phyloP scores from a whole-genome alignment of 2,113 vertebrate genomes.

The Hemiscyllium ocellatum region DNA sequence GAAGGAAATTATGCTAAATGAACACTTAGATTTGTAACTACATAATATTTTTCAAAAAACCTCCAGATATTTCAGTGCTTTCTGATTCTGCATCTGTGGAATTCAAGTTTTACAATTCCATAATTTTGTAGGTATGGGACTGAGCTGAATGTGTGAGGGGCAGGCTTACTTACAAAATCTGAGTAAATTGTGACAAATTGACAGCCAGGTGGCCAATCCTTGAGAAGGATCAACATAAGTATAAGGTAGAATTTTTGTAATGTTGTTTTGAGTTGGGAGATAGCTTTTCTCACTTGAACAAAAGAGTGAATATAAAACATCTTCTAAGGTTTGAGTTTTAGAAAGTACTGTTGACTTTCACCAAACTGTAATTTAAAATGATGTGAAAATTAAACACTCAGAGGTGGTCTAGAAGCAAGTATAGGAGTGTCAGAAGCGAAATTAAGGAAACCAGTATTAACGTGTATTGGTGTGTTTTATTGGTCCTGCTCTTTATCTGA shows the following conservation, averaged over 20 bases:
- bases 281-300: not conserved
- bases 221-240: not conserved
- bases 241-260: no score
- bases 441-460: not conserved
- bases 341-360: not conserved
- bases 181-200: not conserved
- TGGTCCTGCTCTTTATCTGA: not conserved
- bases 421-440: not conserved
- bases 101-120: not conserved
- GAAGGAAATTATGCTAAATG: not conserved
- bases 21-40: not conserved
- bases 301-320: not conserved
- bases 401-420: not conserved
- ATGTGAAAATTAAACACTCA: not conserved
- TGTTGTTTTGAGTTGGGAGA: not conserved
- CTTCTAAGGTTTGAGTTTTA: not conserved
- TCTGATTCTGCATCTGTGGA: not conserved
- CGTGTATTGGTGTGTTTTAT: not conserved
- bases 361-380: not conserved
- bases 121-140: not conserved
- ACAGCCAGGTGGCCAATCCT: not conserved
- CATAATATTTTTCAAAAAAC: not conserved
- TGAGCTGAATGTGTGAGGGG: not conserved
- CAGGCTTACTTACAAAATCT: not conserved
- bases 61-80: not conserved